Percentiles rank a stretch among this genome's conserved stretches.
phyloP scores from a whole-genome alignment of 2,888 invertebrate genomes.

The Epsilonema sp. region DNA sequence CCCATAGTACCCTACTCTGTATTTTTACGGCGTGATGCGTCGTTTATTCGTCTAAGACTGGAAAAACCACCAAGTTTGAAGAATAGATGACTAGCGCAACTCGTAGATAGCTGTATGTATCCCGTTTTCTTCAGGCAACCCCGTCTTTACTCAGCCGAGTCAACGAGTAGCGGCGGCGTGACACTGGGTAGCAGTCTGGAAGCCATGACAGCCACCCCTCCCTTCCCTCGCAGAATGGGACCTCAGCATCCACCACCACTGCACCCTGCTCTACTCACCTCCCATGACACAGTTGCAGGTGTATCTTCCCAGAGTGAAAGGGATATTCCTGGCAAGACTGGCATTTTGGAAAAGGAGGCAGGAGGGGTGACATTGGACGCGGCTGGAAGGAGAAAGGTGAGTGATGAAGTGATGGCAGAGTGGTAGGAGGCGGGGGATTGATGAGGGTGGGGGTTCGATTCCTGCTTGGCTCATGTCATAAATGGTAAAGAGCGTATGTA shows the following conservation, averaged over 20 bases:
- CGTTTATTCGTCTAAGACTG: no score
- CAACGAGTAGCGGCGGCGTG: background rate
- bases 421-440: no score
- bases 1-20: no score
- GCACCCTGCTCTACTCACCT: no score
- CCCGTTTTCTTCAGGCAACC: background rate
- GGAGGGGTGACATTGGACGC: no score
- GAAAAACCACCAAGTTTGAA: no score
- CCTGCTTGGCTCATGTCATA: no score
- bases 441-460: no score
- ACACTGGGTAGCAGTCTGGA: background rate
- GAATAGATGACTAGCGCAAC: no score
- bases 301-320: background rate
- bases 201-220: background rate
- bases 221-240: background rate
- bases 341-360: background rate
- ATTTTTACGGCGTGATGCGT: no score
- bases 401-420: background rate
- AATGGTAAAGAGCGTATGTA: no score
- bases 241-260: background rate
- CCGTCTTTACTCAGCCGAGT: background rate
- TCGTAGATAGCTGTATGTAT: no score
- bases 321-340: conserved; percentile 7
- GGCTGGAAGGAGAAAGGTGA: background rate
- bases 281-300: background rate